These are phyloP conservation scores for Phrynocephalus guinanensis DNA, from an alignment of 2,797 vertebrate species.

Conservation along the genomic window DNA sequence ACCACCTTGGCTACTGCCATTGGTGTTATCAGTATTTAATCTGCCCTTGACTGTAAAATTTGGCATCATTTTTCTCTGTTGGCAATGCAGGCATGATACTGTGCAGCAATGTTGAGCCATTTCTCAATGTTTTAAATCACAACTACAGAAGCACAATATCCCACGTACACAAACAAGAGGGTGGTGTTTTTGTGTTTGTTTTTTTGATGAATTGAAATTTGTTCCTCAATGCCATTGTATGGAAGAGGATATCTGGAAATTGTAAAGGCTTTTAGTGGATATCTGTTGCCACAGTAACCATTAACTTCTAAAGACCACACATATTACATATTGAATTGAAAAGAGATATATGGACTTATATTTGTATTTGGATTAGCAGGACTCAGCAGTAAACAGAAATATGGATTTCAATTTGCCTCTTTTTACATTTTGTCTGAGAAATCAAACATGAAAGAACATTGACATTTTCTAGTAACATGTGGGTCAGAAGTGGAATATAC, in stretches of 20 bases:
- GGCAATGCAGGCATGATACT: too few relatives aligned
- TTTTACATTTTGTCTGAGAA: neutral
- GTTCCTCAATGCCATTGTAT: accelerated
- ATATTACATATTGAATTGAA: neutral
- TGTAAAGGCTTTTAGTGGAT: neutral
- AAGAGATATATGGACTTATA: neutral
- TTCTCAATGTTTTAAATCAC: too few relatives aligned
- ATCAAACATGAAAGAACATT: neutral
- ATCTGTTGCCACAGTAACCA: conserved; percentile 24
- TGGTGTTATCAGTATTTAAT: too few relatives aligned
- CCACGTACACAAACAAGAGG: too few relatives aligned
- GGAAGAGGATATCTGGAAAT: neutral
- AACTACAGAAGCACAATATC: too few relatives aligned
- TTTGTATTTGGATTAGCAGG: neutral
- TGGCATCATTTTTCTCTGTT: too few relatives aligned
- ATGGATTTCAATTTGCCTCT: neutral
- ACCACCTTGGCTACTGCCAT: too few relatives aligned
- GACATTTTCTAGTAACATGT: neutral
- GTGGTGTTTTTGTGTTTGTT: too few relatives aligned
- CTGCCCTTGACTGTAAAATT: too few relatives aligned
- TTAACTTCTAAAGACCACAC: neutral
- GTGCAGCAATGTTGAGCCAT: too few relatives aligned
- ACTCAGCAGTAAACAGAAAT: neutral
- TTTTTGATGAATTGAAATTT: neutral
- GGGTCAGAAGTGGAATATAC: neutral